These are phyloP conservation scores for Anoura caudifer DNA, from an alignment of 2,113 vertebrate species.

Conservation along the genomic window DNA sequence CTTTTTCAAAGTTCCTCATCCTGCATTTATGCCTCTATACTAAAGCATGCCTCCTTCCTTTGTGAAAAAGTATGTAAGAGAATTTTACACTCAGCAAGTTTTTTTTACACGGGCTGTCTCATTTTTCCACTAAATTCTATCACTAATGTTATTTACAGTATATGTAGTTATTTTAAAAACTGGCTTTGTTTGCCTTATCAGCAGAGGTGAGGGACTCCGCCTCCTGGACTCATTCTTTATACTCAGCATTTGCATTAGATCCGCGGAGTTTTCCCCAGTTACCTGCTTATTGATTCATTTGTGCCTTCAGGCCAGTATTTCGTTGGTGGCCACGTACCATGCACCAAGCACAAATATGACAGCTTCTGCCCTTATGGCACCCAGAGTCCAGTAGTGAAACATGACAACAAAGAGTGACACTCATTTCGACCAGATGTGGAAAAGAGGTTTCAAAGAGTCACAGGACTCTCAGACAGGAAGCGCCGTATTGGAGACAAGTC, in stretches of 20 bases:
- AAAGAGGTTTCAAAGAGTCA: neutral
- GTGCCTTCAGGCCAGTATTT: constrained; percentile 27
- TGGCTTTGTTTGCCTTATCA: constrained; percentile 22
- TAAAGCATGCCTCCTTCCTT: neutral
- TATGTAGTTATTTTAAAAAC: neutral
- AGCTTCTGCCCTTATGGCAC: neutral
- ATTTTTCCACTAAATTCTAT: neutral
- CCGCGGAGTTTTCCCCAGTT: neutral
- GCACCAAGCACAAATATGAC: neutral
- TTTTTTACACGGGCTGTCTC: neutral
- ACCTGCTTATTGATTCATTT: constrained; percentile 17
- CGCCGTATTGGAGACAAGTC: neutral
- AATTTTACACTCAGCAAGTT: constrained; percentile 45
- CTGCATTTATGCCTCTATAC: constrained; percentile 24
- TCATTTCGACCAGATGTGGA: neutral
- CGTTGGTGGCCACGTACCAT: neutral
- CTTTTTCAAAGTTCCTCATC: constrained; percentile 31
- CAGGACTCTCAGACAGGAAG: neutral
- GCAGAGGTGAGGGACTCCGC: neutral
- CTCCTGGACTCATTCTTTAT: neutral
- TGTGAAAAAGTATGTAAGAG: neutral
- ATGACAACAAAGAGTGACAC: neutral
- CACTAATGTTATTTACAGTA: constrained; percentile 4
- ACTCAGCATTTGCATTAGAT: neutral
- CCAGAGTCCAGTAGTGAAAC: neutral